A percentile compares a stretch with the other conserved stretches of the same genome.
phyloP scores from a whole-genome alignment of 2,888 invertebrate species.

The Achlya flavicornis region DNA sequence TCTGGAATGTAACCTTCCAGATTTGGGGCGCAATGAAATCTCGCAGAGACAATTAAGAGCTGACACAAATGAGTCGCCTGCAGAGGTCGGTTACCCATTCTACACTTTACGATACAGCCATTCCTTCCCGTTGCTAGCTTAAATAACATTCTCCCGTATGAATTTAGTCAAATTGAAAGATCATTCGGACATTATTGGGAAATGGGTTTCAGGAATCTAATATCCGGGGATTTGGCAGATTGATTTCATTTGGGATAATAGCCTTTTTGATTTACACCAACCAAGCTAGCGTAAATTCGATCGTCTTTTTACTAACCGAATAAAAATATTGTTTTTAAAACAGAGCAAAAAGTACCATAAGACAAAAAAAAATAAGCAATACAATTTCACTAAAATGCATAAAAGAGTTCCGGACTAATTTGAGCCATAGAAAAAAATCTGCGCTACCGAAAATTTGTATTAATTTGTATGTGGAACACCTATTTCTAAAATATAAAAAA shows the following conservation, averaged over 20 bases:
- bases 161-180: neutral
- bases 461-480: too few species aligned
- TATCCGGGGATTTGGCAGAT: neutral
- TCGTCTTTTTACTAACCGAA: too few species aligned
- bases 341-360: too few species aligned
- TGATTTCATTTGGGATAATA: neutral
- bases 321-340: too few species aligned
- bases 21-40: slow-evolving; percentile 64
- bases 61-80: slow-evolving; percentile 50
- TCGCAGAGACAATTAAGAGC: slow-evolving; percentile 61
- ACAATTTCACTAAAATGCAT: too few species aligned
- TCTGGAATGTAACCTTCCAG: slow-evolving; percentile 47
- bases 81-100: slow-evolving; percentile 30
- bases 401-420: too few species aligned
- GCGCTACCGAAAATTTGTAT: too few species aligned
- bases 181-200: neutral
- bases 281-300: too few species aligned
- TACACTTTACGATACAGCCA: slow-evolving; percentile 41
- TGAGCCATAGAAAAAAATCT: too few species aligned
- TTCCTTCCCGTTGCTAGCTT: slow-evolving; percentile 35
- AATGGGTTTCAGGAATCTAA: neutral
- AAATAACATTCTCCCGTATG: neutral
- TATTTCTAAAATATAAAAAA: too few species aligned
- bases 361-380: too few species aligned
- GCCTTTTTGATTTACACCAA: neutral